phyloP scores from a whole-genome alignment of 2,113 vertebrate species.

The Malurus cyaneus region DNA sequence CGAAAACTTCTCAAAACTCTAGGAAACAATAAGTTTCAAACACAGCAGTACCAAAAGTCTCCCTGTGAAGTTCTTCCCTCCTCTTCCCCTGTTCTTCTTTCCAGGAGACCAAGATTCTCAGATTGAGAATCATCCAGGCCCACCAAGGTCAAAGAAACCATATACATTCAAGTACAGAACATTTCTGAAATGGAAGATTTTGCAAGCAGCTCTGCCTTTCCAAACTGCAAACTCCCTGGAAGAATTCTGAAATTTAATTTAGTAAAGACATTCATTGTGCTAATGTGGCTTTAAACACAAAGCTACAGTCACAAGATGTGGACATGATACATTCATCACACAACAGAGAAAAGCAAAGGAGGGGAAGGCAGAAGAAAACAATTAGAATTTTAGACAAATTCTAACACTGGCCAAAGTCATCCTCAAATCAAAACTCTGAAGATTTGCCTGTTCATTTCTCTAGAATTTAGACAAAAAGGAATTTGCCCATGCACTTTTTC shows the following conservation, averaged over 20 bases:
- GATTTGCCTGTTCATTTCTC: background rate
- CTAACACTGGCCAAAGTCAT: background rate
- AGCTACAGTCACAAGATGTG: constrained; percentile 28
- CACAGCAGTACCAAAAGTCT: background rate
- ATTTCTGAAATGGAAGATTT: background rate
- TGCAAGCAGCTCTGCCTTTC: background rate
- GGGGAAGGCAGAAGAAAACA: background rate
- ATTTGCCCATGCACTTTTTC: background rate
- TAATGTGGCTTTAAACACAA: constrained; percentile 10
- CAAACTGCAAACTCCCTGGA: background rate
- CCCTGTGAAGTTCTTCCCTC: background rate
- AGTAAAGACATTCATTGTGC: background rate
- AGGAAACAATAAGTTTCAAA: constrained; percentile 22
- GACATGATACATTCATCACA: background rate
- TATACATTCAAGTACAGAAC: background rate
- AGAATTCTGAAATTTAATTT: constrained; percentile 21
- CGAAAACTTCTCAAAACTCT: constrained; percentile 39
- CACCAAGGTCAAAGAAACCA: background rate
- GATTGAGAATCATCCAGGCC: background rate
- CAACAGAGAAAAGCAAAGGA: constrained; percentile 4
- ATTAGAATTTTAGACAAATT: background rate
- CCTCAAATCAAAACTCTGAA: background rate
- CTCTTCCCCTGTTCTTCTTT: background rate
- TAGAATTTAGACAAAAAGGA: background rate
- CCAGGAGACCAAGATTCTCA: background rate